Evolutionary conservation across 2,113 vertebrate genomes (phyloP), one percentile per base, ranked within the genome.

Genomic region (Ceratotherium simum): DNA sequence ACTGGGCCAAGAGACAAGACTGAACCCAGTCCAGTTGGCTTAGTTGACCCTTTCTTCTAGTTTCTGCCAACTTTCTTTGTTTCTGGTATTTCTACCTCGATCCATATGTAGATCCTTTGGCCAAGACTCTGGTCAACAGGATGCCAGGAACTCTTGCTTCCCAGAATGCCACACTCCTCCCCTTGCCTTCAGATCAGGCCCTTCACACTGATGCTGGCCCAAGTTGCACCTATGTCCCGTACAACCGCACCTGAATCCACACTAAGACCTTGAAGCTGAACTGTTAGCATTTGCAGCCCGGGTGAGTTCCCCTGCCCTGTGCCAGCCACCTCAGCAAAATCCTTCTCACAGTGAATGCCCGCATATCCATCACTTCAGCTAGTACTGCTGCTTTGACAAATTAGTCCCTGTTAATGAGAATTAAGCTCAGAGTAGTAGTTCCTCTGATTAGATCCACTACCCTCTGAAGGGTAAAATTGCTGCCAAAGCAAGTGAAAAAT

Each of bases 81-180:
- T 96, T 83, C 80, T 93, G 70, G 58, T 88, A 88, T 95, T 94
- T 95, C 62, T 95, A 79, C 89, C 58, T 93, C 64, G 39, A 62
- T 84, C 56, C 60, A 86, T 48, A 67, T 42, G 29, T 85, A 51
- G 39, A 90, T 89, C 42, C 65, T 39, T 73, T 75, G 78, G 85
- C 58, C 90, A 84, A 96, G 51, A 73, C 46, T 42, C 56, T 95
- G 75, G 80, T 58, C 20, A 83, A 83, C n/a, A 64, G 29, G 70
- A 96, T 88, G 67, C 84, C 80, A 92, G 79, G 69, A 90, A 94
- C 8, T 67, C 64, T 86, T 81, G 48, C 56, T 78, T 90, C 60
- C 93, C 54, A 73, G 75, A 90, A 95, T 69, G n/a, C 64, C 65
- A 65, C 7, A 36, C 17, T 42, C 54, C 6, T 93, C 36, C 36